phyloP scores from a whole-genome alignment of 2,797 vertebrate genomes.

The Carduelis carduelis region DNA sequence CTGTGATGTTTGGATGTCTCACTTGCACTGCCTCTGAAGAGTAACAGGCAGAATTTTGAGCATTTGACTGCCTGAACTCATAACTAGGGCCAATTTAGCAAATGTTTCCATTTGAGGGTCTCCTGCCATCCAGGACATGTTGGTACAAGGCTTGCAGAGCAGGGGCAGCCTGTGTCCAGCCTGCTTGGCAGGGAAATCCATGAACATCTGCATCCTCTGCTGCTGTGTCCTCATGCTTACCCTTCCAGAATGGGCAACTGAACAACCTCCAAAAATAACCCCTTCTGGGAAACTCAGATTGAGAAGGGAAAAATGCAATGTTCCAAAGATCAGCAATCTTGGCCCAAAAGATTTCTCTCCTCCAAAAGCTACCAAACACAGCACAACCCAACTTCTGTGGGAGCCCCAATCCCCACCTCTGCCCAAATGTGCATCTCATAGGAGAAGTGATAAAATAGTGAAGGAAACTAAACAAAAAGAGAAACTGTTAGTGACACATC shows the following conservation, averaged over 20 bases:
- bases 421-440: neutral
- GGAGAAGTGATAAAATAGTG: neutral
- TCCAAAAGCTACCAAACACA: neutral
- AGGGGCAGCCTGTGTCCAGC: neutral
- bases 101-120: neutral
- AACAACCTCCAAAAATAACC: neutral
- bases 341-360: neutral
- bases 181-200: neutral
- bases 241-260: neutral
- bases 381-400: rapidly evolving
- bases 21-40: neutral
- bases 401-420: neutral
- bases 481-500: neutral
- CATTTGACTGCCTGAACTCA: neutral
- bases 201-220: neutral
- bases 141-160: neutral
- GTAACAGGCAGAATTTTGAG: neutral
- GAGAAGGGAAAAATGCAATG: neutral
- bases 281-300: neutral
- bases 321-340: neutral
- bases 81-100: neutral
- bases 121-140: rapidly evolving
- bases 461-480: neutral
- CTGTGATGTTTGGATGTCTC: neutral
- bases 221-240: neutral